Conservation (phyloP, 53 echinoderm and acorn worm species). For the Henricia sp. region DNA sequence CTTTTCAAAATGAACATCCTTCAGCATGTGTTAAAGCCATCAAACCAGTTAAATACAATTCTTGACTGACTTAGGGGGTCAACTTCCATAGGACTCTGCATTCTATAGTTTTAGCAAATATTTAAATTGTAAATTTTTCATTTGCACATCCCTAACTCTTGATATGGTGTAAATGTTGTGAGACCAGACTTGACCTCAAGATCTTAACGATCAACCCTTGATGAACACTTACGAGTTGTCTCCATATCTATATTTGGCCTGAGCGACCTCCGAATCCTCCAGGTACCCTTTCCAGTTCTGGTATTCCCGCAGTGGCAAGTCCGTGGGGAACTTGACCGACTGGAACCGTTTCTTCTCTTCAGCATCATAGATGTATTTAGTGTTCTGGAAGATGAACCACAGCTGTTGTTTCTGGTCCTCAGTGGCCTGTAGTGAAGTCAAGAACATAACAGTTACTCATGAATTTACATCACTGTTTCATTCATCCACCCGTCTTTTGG, state of each 20-base stretch:
- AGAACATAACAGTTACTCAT: not conserved
- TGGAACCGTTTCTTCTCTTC: conserved; percentile 96
- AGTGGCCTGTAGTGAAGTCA: conserved; percentile 16
- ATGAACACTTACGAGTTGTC: conserved; percentile 90
- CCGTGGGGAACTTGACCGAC: conserved; percentile 84
- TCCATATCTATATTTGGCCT: conserved; percentile 77
- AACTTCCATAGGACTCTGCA: too few species aligned
- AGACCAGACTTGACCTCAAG: too few species aligned
- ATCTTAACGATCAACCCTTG: too few species aligned
- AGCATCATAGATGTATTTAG: conserved; percentile 93
- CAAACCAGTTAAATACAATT: too few species aligned
- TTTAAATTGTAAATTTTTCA: too few species aligned
- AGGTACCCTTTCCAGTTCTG: conserved; percentile 91
- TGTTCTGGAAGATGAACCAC: conserved; percentile 96
- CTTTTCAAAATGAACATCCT: too few species aligned
- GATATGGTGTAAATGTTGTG: too few species aligned
- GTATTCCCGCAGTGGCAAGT: conserved; percentile 71
- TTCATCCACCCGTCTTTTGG: not conserved
- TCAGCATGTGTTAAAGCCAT: too few species aligned
- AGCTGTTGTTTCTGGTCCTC: conserved; percentile 61
- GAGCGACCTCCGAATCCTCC: conserved; percentile 77
- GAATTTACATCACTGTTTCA: not conserved
- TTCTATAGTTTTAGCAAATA: too few species aligned
- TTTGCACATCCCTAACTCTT: too few species aligned
- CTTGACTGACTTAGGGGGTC: too few species aligned